phyloP scores from a whole-genome alignment of 2,888 invertebrate species.

The Amiota minor region DNA sequence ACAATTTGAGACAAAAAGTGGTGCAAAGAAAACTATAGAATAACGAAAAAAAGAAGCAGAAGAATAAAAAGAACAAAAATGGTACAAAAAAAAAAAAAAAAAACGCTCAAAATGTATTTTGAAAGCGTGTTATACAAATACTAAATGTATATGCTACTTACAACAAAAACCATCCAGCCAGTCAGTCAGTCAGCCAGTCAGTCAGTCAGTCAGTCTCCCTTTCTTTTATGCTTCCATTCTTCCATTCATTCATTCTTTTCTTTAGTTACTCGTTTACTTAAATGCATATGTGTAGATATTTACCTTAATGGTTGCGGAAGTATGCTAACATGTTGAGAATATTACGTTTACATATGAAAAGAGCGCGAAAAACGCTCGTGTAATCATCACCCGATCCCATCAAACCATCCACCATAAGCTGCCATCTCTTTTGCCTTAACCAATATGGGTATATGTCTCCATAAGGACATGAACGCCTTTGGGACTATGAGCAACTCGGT shows the following conservation, averaged over 20 bases:
- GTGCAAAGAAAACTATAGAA: not conserved
- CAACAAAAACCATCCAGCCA: no score
- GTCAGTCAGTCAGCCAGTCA: no score
- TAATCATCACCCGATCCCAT: not conserved
- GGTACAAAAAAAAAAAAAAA: not conserved
- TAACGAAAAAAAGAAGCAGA: not conserved
- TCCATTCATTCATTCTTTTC: no score
- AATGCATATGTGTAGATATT: slow-evolving; percentile 38
- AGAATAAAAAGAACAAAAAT: not conserved
- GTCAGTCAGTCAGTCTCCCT: no score
- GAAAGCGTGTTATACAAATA: slow-evolving; percentile 2
- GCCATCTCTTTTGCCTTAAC: not conserved
- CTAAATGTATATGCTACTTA: no score
- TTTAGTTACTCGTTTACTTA: not conserved
- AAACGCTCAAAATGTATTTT: slow-evolving; percentile 15
- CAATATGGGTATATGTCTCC: no score
- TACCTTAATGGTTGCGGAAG: slow-evolving; percentile 51
- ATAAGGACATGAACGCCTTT: no score
- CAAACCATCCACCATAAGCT: not conserved
- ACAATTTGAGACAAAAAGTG: slow-evolving; percentile 7
- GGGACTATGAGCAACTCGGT: no score
- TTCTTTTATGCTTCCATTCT: no score
- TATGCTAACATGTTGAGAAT: slow-evolving; percentile 60
- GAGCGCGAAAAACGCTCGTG: slow-evolving; percentile 7
- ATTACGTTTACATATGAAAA: slow-evolving; percentile 45